These are phyloP conservation scores for Drosophila ogumai DNA, from an alignment of 1,140 invertebrate genomes.

Conservation along the genomic window DNA sequence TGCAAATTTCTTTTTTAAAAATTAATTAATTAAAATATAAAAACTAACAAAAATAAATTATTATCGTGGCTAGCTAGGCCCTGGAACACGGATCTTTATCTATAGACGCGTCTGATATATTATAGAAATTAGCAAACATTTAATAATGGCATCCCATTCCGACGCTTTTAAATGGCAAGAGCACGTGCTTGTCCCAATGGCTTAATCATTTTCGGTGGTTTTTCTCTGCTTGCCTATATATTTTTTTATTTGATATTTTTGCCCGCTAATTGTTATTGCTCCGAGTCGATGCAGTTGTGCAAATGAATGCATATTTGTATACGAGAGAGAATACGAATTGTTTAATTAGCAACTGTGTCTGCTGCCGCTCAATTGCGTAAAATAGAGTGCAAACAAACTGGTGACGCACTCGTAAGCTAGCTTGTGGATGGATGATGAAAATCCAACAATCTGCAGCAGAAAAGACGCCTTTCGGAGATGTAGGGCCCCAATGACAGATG, in stretches of 20 bases:
- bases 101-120: not conserved
- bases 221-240: not conserved
- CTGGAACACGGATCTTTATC: not conserved
- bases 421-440: not conserved
- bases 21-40: too few species aligned
- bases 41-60: too few species aligned
- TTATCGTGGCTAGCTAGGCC: not conserved
- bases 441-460: constrained; percentile 11
- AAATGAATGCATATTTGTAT: constrained; percentile 35
- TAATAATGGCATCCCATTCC: constrained; percentile 9
- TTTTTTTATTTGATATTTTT: constrained; percentile 8
- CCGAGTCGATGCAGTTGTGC: constrained; percentile 42
- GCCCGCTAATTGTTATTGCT: constrained; percentile 26
- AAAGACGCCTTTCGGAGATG: not conserved
- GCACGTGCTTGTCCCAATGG: constrained; percentile 35
- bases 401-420: constrained; percentile 48
- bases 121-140: constrained; percentile 36
- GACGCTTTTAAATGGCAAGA: constrained; percentile 25
- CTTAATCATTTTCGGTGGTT: constrained; percentile 33
- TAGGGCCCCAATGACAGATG: constrained; percentile 9
- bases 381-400: constrained; percentile 43
- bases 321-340: constrained; percentile 19
- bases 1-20: too few species aligned
- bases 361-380: constrained; percentile 49
- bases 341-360: constrained; percentile 41